Conservation (phyloP, 2,888 invertebrate species). For the Sisyra terminalis region DNA sequence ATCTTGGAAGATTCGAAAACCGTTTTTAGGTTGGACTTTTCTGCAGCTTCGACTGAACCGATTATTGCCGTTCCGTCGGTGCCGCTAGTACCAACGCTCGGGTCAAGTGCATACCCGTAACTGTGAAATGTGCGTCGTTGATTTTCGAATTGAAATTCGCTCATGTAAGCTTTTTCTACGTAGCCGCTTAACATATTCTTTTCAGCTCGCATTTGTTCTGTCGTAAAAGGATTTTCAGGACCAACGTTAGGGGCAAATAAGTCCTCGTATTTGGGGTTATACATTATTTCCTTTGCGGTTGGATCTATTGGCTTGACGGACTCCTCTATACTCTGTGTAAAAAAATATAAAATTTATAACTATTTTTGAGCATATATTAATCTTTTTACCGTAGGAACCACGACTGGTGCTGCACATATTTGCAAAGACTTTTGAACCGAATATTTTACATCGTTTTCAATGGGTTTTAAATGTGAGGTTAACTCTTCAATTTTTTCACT, state of each 20-base stretch:
- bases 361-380: not conserved
- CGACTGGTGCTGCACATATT: constrained; percentile 69
- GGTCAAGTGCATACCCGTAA: constrained; percentile 91
- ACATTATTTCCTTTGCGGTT: constrained; percentile 62
- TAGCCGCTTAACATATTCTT: constrained; percentile 89
- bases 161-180: constrained; percentile 89
- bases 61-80: constrained; percentile 31
- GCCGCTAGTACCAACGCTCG: constrained; percentile 50
- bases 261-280: constrained; percentile 91
- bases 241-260: constrained; percentile 84
- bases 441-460: constrained; percentile 30
- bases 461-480: constrained; percentile 36
- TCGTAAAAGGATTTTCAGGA: constrained; percentile 85
- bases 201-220: constrained; percentile 70
- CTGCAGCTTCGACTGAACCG: constrained; percentile 49
- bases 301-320: constrained; percentile 59
- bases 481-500: constrained; percentile 27
- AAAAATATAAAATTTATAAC: constrained; percentile 10
- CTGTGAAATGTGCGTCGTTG: constrained; percentile 88
- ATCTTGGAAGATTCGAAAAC: constrained; percentile 76
- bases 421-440: constrained; percentile 46
- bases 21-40: constrained; percentile 62
- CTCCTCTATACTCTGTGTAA: constrained; percentile 55
- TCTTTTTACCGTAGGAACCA: constrained; percentile 54
- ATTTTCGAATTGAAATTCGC: constrained; percentile 94